These are phyloP conservation scores for Mus minutoides DNA, from an alignment of 2,797 vertebrate genomes.

Conservation along the genomic window DNA sequence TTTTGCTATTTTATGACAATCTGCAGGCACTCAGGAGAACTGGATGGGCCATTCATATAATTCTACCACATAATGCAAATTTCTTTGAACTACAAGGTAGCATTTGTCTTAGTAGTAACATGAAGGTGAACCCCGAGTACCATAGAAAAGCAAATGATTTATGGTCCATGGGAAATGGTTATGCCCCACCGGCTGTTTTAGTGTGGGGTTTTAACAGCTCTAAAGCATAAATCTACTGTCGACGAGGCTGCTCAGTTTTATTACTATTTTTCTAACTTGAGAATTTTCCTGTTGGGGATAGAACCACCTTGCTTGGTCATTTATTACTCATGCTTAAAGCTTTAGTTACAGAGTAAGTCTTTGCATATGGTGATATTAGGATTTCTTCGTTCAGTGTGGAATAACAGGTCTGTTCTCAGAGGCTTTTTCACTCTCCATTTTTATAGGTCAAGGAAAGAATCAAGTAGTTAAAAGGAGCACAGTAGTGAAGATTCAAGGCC, in stretches of 20 bases:
- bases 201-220: constrained; percentile 65
- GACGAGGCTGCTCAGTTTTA: constrained; percentile 80
- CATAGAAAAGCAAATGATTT: constrained; percentile 79
- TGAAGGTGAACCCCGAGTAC: constrained; percentile 52
- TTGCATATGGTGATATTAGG: background rate
- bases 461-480: background rate
- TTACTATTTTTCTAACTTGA: constrained; percentile 80
- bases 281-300: constrained; percentile 79
- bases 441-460: background rate
- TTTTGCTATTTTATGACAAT: constrained; percentile 77
- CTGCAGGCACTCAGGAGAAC: constrained; percentile 76
- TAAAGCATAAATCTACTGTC: constrained; percentile 81
- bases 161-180: constrained; percentile 79
- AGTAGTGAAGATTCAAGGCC: background rate
- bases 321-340: constrained; percentile 76
- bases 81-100: constrained; percentile 68
- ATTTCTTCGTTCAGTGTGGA: background rate
- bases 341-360: constrained; percentile 47
- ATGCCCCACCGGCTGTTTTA: constrained; percentile 78
- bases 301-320: constrained; percentile 68
- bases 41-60: constrained; percentile 73
- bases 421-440: background rate
- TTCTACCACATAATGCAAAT: constrained; percentile 75
- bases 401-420: background rate
- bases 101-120: constrained; percentile 75